These are phyloP conservation scores for Neoascia interrupta DNA, from an alignment of 2,888 invertebrate genomes.

Conservation along the genomic window DNA sequence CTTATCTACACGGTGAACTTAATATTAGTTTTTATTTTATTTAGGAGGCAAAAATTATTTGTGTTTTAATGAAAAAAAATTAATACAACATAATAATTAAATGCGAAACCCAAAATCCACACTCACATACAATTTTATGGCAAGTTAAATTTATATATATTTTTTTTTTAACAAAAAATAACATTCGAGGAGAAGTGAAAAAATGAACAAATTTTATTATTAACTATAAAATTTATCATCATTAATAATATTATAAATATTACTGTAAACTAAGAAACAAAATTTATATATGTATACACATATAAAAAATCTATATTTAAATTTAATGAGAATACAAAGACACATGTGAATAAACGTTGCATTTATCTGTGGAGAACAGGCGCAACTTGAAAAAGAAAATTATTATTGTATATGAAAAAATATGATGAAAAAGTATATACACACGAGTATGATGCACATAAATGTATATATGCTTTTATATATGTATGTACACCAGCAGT, in stretches of 20 bases:
- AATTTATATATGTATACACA: constrained; percentile 46
- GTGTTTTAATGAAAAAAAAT: too few species aligned
- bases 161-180: constrained; percentile 22
- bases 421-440: constrained; percentile 13
- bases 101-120: constrained; percentile 44
- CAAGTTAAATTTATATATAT: not conserved
- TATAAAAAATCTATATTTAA: constrained; percentile 23
- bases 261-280: constrained; percentile 60
- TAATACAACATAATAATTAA: constrained; percentile 29
- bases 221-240: too few species aligned
- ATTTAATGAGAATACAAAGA: constrained; percentile 12
- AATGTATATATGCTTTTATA: too few species aligned
- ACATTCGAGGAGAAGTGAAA: constrained; percentile 35
- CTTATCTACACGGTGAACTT: constrained; percentile 64
- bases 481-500: too few species aligned
- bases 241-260: constrained; percentile 65
- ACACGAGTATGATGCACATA: not conserved
- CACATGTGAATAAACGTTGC: constrained; percentile 48
- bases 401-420: constrained; percentile 3
- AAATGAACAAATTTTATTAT: constrained; percentile 58
- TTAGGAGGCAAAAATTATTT: too few species aligned
- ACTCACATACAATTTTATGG: constrained; percentile 3
- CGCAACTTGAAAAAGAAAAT: constrained; percentile 1
- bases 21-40: constrained; percentile 62
- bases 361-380: constrained; percentile 55